A percentile compares a stretch with the other conserved stretches of the same genome.
Conservation (phyloP, 2,113 vertebrate genomes). For the Spea multiplicata region DNA sequence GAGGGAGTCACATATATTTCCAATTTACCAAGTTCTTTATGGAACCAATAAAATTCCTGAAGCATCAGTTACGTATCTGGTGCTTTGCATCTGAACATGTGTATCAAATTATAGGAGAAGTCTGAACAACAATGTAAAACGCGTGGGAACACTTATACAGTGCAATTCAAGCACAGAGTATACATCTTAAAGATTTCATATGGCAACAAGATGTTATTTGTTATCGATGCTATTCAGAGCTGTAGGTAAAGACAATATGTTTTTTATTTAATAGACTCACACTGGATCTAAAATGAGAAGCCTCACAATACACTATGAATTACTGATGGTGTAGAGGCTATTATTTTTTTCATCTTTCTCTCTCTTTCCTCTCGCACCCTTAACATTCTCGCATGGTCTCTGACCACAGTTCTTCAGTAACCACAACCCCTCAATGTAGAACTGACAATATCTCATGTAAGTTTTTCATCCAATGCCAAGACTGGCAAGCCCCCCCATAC, state of each 20-base stretch:
- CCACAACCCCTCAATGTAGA: too few relatives aligned
- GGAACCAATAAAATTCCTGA: neutral
- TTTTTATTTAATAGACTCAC: neutral
- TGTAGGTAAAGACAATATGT: neutral
- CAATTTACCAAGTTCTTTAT: constrained; percentile 6
- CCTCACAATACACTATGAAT: too few relatives aligned
- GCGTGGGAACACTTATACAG: neutral
- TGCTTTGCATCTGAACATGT: neutral
- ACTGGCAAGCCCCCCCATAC: too few relatives aligned
- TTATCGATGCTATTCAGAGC: neutral
- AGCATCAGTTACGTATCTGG: constrained; percentile 9
- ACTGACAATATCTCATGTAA: too few relatives aligned
- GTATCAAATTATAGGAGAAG: constrained; percentile 5
- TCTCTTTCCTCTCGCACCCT: too few relatives aligned
- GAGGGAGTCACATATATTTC: neutral
- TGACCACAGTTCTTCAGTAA: too few relatives aligned
- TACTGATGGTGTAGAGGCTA: too few relatives aligned
- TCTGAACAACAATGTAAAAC: constrained; percentile 14
- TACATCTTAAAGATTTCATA: neutral
- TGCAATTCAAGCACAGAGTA: neutral
- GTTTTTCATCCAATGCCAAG: too few relatives aligned
- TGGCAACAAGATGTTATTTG: neutral
- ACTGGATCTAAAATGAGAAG: neutral
- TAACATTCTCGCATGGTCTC: too few relatives aligned
- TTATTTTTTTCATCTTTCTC: too few relatives aligned